These are phyloP conservation scores for Alexandromys fortis DNA, from an alignment of 2,113 vertebrate species.

Conservation along the genomic window DNA sequence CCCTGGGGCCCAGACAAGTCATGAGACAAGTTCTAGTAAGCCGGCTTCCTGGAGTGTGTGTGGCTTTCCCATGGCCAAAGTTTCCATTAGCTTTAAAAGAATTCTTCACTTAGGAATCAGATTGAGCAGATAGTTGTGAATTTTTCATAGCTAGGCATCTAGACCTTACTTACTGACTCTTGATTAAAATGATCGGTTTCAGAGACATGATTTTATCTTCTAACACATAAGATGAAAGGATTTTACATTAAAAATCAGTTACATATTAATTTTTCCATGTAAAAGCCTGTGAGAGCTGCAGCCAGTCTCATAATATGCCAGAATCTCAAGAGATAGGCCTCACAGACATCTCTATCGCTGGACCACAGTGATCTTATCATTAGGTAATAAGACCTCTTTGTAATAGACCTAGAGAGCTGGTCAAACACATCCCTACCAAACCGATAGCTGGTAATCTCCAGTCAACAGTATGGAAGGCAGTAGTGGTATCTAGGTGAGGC, in stretches of 20 bases:
- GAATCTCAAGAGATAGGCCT: neutral
- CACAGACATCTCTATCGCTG: too few species aligned
- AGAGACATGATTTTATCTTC: neutral
- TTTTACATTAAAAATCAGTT: neutral
- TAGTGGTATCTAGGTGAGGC: neutral
- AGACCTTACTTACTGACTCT: neutral
- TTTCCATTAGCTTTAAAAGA: constrained; percentile 73
- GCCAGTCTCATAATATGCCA: fast-evolving
- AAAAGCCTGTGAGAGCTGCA: neutral
- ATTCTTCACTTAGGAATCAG: constrained; percentile 38
- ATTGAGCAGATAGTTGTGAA: neutral
- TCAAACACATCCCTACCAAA: neutral
- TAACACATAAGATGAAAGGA: neutral
- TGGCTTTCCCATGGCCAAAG: constrained; percentile 72
- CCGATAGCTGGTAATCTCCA: fast-evolving
- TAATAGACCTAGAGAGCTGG: neutral
- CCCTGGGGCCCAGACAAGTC: constrained; percentile 56
- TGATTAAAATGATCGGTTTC: neutral
- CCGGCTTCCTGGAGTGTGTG: constrained; percentile 24
- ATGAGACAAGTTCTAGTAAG: constrained; percentile 58
- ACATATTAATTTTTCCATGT: neutral
- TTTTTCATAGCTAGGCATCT: neutral
- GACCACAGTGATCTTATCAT: fast-evolving
- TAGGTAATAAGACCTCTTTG: neutral
- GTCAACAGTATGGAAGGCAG: neutral